A percentile compares a stretch with the other conserved stretches of the same genome.
Conservation (phyloP, 2,888 invertebrate species). For the Adelognathus sp. region DNA sequence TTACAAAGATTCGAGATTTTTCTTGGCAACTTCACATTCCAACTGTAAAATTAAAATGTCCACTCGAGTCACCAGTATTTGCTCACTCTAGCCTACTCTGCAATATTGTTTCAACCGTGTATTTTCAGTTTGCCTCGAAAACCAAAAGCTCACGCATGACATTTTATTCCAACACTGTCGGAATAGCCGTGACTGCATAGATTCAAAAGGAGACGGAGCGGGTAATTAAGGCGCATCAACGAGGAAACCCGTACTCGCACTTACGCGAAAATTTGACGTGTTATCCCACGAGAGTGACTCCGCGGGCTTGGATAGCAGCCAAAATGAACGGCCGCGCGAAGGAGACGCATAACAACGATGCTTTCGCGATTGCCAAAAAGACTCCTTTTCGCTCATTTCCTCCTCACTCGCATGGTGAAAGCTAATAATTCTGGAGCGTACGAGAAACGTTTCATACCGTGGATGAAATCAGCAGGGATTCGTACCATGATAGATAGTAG, state of each 20-base stretch:
- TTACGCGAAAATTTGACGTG: constrained; percentile 17
- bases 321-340: background rate
- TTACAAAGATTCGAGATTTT: background rate
- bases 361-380: background rate
- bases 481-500: too few relatives aligned
- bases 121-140: background rate
- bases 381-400: background rate
- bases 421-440: background rate
- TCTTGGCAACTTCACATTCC: too few relatives aligned
- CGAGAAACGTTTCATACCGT: background rate
- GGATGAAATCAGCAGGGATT: too few relatives aligned
- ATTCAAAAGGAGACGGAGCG: constrained; percentile 33
- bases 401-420: background rate
- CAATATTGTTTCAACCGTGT: background rate
- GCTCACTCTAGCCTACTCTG: background rate
- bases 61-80: background rate
- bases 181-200: constrained; percentile 8
- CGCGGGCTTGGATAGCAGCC: constrained; percentile 40
- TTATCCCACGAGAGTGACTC: background rate
- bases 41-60: too few relatives aligned
- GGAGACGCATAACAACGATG: constrained; percentile 1
- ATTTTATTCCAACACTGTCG: constrained; percentile 26
- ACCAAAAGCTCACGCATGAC: background rate
- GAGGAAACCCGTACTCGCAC: constrained; percentile 40
- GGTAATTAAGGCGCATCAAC: constrained; percentile 52